Percentiles rank a stretch among this genome's conserved stretches.
Conservation (phyloP, 2,797 vertebrate genomes). For the Falco cherrug region DNA sequence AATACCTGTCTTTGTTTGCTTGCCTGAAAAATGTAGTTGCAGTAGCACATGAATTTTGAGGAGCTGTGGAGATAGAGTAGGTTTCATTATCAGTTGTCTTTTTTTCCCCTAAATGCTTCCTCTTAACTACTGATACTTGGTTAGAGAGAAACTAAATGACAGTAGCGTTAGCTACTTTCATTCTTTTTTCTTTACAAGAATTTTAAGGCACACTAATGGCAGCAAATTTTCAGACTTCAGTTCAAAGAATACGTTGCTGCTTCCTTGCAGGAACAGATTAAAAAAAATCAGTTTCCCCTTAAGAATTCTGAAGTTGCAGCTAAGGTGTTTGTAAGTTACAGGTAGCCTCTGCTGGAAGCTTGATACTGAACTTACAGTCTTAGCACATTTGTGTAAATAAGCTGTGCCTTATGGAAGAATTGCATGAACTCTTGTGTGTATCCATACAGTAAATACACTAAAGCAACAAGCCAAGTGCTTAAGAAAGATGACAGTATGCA, state of each 20-base stretch:
- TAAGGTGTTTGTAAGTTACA: not conserved
- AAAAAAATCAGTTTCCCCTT: not conserved
- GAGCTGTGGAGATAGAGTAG: not conserved
- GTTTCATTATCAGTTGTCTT: not conserved
- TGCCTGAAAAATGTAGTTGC: not conserved
- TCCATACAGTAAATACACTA: not conserved
- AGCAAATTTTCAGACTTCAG: not conserved
- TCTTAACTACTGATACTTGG: not conserved
- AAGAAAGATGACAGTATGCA: not conserved
- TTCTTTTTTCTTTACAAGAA: not conserved
- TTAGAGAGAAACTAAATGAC: not conserved
- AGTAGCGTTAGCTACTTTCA: not conserved
- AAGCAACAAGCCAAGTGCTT: not conserved
- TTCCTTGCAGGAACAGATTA: conserved; percentile 9
- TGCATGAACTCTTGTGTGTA: not conserved
- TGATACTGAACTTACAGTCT: not conserved
- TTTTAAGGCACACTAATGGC: not conserved
- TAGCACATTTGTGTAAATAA: not conserved
- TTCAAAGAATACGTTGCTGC: not conserved
- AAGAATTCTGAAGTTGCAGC: not conserved
- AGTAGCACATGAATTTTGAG: not conserved
- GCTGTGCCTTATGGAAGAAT: not conserved
- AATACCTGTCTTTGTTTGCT: not conserved
- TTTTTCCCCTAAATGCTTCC: not conserved
- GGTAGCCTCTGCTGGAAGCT: conserved; percentile 10